Evolutionary conservation across 1,140 invertebrate species (phyloP).

Genomic region (Venustaconcha ellipsiformis): DNA sequence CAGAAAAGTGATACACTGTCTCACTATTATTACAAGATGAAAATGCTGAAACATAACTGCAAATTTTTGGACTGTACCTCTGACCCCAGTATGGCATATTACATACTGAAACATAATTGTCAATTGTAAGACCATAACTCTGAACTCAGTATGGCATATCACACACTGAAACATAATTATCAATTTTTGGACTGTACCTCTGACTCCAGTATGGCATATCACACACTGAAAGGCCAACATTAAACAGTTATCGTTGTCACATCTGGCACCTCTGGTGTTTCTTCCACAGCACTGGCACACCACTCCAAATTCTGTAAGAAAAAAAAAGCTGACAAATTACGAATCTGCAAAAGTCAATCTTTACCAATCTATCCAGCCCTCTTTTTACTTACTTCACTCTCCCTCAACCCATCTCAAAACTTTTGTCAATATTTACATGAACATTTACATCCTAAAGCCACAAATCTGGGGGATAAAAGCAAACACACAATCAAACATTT

Average conservation of each 20-base stretch:
- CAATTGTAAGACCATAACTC: conserved; percentile 71
- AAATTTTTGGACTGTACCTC: conserved; percentile 71
- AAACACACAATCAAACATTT: not conserved
- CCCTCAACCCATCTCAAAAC: too few relatives aligned
- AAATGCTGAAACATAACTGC: too few relatives aligned
- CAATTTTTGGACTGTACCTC: conserved; percentile 71
- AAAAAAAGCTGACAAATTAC: too few relatives aligned
- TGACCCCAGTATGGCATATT: conserved; percentile 87
- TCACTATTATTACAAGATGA: too few relatives aligned
- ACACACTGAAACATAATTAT: conserved; percentile 49
- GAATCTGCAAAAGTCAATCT: too few relatives aligned
- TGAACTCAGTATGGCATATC: conserved; percentile 87
- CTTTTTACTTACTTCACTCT: too few relatives aligned
- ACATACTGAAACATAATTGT: conserved; percentile 48
- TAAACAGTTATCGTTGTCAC: conserved; percentile 76
- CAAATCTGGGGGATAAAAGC: not conserved
- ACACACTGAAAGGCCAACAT: conserved; percentile 81
- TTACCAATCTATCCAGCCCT: too few relatives aligned
- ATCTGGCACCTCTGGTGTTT: conserved; percentile 71
- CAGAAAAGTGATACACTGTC: too few relatives aligned
- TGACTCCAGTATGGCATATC: conserved; percentile 87
- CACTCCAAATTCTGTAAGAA: conserved; percentile 76
- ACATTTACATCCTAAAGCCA: too few relatives aligned
- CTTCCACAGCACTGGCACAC: conserved; percentile 80
- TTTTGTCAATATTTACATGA: too few relatives aligned